Percentiles rank a stretch among this genome's conserved stretches.
Evolutionary conservation across 2,888 invertebrate species (phyloP).

Genomic region (Temnothorax rugatulus): DNA sequence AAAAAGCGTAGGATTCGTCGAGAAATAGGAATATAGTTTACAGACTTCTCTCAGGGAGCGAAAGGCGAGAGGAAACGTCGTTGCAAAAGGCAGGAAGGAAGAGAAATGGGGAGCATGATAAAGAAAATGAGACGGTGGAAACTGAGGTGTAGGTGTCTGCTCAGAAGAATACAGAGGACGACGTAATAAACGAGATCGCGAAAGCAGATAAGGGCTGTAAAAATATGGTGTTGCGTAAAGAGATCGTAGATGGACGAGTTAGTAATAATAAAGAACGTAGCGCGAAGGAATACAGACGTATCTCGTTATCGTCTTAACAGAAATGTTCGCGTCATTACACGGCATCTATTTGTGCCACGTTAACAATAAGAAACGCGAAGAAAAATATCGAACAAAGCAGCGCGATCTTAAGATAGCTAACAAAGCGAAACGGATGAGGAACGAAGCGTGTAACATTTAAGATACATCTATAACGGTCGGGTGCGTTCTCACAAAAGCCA

Average conservation of each 20-base stretch:
- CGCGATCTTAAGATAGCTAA: background rate
- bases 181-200: slow-evolving; percentile 31
- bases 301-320: slow-evolving; percentile 25
- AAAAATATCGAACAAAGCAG: slow-evolving; percentile 43
- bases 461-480: slow-evolving; percentile 19
- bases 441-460: slow-evolving; percentile 32
- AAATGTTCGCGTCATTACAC: slow-evolving; percentile 30
- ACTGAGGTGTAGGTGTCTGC: slow-evolving; percentile 1
- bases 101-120: slow-evolving; percentile 24
- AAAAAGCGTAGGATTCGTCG: slow-evolving; percentile 37
- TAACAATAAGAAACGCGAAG: slow-evolving; percentile 1
- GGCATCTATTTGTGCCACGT: slow-evolving; percentile 14
- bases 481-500: slow-evolving; percentile 33
- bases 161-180: slow-evolving; percentile 11
- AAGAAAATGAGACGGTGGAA: slow-evolving; percentile 10
- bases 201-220: slow-evolving; percentile 23
- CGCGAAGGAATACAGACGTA: background rate
- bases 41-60: slow-evolving; percentile 35
- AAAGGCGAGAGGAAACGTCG: slow-evolving; percentile 27
- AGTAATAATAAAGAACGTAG: slow-evolving; percentile 18
- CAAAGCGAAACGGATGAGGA: slow-evolving; percentile 5
- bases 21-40: slow-evolving; percentile 68
- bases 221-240: slow-evolving; percentile 34
- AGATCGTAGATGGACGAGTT: slow-evolving; percentile 12
- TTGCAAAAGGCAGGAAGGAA: slow-evolving; percentile 21